phyloP scores from a whole-genome alignment of 1,140 invertebrate species.

The Branchinecta lynchi region DNA sequence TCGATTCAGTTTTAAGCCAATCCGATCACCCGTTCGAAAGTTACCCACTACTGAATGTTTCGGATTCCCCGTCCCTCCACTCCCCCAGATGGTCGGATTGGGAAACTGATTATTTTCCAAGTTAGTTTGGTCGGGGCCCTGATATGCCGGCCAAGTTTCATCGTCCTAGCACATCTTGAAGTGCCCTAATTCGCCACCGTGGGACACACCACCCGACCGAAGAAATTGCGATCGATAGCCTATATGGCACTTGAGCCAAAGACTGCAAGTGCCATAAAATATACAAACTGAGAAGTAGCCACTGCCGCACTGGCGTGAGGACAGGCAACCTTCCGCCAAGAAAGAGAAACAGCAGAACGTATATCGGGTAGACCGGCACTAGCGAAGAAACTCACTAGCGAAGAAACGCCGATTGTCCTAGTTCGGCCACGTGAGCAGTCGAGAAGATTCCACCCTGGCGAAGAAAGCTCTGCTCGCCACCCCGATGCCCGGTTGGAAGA shows the following conservation, averaged over 20 bases:
- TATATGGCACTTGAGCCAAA: not conserved
- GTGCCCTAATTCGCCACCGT: not conserved
- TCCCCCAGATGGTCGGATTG: not conserved
- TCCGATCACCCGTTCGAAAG: not conserved
- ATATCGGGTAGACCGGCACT: too few relatives aligned
- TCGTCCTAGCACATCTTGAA: conserved; percentile 1
- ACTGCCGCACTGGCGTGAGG: too few relatives aligned
- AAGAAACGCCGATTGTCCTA: too few relatives aligned
- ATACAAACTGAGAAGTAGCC: too few relatives aligned
- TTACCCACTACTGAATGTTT: not conserved
- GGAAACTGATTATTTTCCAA: conserved; percentile 6
- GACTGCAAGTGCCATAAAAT: not conserved
- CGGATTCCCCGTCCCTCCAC: not conserved
- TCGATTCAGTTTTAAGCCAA: not conserved
- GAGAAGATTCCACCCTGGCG: too few relatives aligned
- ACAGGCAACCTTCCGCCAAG: too few relatives aligned
- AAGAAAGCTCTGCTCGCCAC: too few relatives aligned
- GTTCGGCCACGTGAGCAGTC: too few relatives aligned
- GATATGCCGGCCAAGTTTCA: conserved; percentile 5
- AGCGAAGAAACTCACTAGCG: too few relatives aligned
- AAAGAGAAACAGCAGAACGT: too few relatives aligned
- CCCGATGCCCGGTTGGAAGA: too few relatives aligned
- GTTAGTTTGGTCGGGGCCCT: not conserved
- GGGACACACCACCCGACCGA: not conserved
- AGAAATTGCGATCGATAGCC: conserved; percentile 3